Base-by-base conservation (phyloP, 2,113 vertebrate genomes). In the Nannospalax galili region DNA sequence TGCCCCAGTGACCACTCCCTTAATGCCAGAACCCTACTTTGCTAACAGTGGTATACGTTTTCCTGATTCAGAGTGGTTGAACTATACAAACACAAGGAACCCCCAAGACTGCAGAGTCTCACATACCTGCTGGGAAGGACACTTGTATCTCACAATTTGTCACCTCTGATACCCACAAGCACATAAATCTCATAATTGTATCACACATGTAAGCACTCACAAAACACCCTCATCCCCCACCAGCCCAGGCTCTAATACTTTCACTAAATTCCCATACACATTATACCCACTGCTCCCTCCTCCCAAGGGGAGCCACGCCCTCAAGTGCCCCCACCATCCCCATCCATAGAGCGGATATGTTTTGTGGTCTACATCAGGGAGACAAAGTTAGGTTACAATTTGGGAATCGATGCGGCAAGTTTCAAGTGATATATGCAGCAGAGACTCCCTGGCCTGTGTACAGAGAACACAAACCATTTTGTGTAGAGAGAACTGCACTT, bases 381-480 rank as follows among this genome's bases (percentile, higher is more conserved):
- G 42, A 28, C 1, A 3, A 72, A 73, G 69, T 42, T 78, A 10
- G 19, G 81, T 64, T 95, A 85, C 88, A 7, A 86, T 92, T 90
- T 60, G n/a, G 78, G 81, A 67, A 93, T 92, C 91, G 79, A 78
- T 74, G 77, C 2, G 0, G 81, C 58, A 64, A 95, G 81, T 37
- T 95, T 79, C 93, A 85, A 84, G 77, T 95, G 91, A 74, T 92
- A 52, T 95, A 81, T 92, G 91, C 3, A 4, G 62, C 75, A 7
- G 88, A 94, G 90, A 93, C 91, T 73, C 70, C 84, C 84, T 74
- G 88, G 77, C 58, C 58, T n/a, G 64, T 20, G 93, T 78, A 60
- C 92, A 81, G 94, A 97, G 96, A 92, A 89, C 91, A 94, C 91
- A 89, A 91, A 90, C 95, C 79, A 90, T 90, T 91, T 91, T 56